phyloP scores from a whole-genome alignment of 2,797 vertebrate species.

The Rhabdomys pumilio region DNA sequence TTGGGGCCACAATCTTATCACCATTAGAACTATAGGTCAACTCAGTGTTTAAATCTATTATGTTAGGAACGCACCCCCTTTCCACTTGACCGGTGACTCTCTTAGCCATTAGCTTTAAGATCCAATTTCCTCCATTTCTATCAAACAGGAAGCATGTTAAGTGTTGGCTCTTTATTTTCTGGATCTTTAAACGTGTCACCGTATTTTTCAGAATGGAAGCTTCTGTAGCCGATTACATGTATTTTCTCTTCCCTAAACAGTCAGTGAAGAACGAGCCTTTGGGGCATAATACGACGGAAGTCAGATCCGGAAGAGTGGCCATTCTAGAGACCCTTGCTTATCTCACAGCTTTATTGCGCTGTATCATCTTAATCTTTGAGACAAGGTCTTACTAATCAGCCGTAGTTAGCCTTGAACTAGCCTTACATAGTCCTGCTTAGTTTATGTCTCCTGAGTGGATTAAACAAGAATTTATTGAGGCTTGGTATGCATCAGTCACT shows the following conservation, averaged over 20 bases:
- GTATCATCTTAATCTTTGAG: conserved; percentile 5
- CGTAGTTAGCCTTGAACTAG: not conserved
- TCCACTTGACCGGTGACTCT: conserved; percentile 63
- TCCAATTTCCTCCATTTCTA: conserved; percentile 70
- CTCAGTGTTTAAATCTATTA: not conserved
- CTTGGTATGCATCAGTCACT: not conserved
- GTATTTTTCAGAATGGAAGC: conserved; percentile 54
- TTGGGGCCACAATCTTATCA: not conserved
- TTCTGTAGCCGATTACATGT: conserved; percentile 28
- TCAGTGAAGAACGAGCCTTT: not conserved
- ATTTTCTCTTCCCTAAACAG: not conserved
- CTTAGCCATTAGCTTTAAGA: conserved; percentile 52
- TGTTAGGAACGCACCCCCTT: not conserved
- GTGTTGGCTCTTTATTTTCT: conserved; percentile 40
- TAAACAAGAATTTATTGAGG: not conserved
- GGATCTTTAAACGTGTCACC: not conserved
- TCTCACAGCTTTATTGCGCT: not conserved
- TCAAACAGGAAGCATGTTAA: conserved; percentile 75
- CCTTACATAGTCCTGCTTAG: not conserved
- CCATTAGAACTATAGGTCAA: conserved; percentile 9
- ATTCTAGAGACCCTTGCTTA: not conserved
- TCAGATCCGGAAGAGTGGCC: not conserved
- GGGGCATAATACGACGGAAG: not conserved
- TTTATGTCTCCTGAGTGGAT: not conserved
- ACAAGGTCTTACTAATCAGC: not conserved